A percentile compares a stretch with the other conserved stretches of the same genome.
Evolutionary conservation across 2,797 vertebrate genomes (phyloP).

Genomic region (Molossus molossus): DNA sequence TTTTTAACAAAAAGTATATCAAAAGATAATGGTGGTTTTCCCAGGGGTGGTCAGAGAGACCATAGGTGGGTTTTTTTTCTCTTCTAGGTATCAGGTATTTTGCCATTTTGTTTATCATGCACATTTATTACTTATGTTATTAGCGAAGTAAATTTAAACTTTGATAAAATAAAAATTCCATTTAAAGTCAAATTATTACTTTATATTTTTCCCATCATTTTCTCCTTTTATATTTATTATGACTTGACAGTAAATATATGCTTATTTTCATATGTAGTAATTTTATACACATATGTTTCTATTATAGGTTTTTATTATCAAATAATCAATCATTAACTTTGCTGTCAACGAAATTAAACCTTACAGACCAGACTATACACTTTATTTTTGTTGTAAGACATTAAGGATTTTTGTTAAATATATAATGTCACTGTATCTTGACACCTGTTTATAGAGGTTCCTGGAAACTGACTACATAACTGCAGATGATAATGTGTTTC

Average conservation of each 20-base stretch:
- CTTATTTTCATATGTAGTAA: constrained; percentile 40
- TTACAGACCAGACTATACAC: constrained; percentile 61
- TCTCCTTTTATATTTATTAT: constrained; percentile 20
- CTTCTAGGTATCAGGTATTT: background rate
- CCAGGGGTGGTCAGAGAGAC: background rate
- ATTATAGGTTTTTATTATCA: constrained; percentile 63
- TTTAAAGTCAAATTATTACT: constrained; percentile 50
- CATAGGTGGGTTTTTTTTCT: background rate
- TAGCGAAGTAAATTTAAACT: background rate
- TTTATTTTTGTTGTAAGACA: constrained; percentile 80
- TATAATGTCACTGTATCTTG: constrained; percentile 12
- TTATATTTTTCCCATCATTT: constrained; percentile 31
- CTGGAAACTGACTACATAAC: constrained; percentile 36
- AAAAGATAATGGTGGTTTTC: constrained; percentile 6
- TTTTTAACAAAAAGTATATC: constrained; percentile 15
- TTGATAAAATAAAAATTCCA: constrained; percentile 33
- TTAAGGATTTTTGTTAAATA: constrained; percentile 72
- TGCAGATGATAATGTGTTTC: constrained; percentile 42
- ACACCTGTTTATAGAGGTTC: constrained; percentile 70
- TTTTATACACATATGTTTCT: constrained; percentile 73
- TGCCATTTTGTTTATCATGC: background rate
- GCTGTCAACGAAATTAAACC: constrained; percentile 75
- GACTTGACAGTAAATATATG: constrained; percentile 38
- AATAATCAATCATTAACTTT: constrained; percentile 67
- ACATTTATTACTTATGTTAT: background rate